Evolutionary conservation across 1,140 invertebrate species (phyloP), one percentile per base, ranked within the genome.

Genomic region (Brevipalpus yothersi): DNA sequence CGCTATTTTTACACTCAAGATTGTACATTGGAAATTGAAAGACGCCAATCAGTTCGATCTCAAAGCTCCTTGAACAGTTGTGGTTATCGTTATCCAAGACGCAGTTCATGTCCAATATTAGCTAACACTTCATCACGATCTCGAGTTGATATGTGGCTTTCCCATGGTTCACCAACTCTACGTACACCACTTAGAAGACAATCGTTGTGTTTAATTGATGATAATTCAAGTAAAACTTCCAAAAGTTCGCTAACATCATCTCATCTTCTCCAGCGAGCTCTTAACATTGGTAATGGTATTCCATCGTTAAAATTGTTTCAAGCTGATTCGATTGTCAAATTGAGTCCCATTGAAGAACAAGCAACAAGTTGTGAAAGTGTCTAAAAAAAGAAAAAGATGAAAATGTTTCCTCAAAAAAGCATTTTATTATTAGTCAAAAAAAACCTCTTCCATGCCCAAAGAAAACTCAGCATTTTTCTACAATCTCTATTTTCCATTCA

Each of bases 1-100:
- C 83, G 84, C 70, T 78, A 83, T 69, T 77, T 82, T 68, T 82
- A 80, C 1, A 82, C 83, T 67, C 81, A 78, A 63, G 82, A 84
- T 67, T 74, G 84, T 41, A 80, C 82, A 63, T 79, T 82, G 68
- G 81, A 68, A 58, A 68, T 68, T 60, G 59, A 60, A 23, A 21
- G 59, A 19, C 13, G 59, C 10, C 59, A 54, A 11, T 60, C 59
- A 41, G 17, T 60, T 8, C 8, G 59, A 55, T 60, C 59, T 23
- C 59, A 60, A 43, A 19, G 49, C n/a, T 51, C 49, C 5, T 19
- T 19, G 49, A 51, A 51, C 8, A 51, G 49, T 15, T 19, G n/a
- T 17, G n/a, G n/a, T 19, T 51, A n/a, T 19, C 49, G 21, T 17
- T n/a, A 51, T 51, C n/a, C n/a, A 19, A n/a, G 49, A 17, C 49